Percentiles rank a stretch among this genome's conserved stretches.
Conservation (phyloP, 2,797 vertebrate genomes). For the Graptemys geographica region DNA sequence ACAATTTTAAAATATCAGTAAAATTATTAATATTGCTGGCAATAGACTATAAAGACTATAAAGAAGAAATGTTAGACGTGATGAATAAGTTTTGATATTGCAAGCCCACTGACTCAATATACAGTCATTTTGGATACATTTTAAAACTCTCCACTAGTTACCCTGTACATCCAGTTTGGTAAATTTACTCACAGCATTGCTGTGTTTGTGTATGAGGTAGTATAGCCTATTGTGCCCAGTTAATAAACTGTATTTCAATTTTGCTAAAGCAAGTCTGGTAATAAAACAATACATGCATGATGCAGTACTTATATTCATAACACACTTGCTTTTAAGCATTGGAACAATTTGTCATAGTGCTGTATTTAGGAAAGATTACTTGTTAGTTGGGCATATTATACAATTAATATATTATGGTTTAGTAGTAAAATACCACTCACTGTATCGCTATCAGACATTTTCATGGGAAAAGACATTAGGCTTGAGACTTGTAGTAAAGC, state of each 20-base stretch:
- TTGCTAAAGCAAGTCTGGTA: background rate
- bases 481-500: background rate
- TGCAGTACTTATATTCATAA: background rate
- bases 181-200: background rate
- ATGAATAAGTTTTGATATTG: background rate
- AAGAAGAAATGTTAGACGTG: background rate
- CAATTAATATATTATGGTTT: background rate
- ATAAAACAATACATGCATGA: background rate
- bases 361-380: background rate
- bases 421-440: background rate
- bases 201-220: background rate
- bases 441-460: background rate
- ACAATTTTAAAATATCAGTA: background rate
- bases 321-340: background rate
- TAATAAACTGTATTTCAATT: background rate
- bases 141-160: too few relatives aligned
- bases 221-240: background rate
- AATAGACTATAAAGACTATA: background rate
- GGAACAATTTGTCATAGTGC: background rate
- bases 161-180: background rate
- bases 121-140: background rate
- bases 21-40: conserved; percentile 27
- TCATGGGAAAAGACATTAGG: background rate
- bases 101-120: background rate
- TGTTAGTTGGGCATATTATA: background rate